Evolutionary conservation across 2,113 vertebrate species (phyloP).

Genomic region (Vulpes lagopus): DNA sequence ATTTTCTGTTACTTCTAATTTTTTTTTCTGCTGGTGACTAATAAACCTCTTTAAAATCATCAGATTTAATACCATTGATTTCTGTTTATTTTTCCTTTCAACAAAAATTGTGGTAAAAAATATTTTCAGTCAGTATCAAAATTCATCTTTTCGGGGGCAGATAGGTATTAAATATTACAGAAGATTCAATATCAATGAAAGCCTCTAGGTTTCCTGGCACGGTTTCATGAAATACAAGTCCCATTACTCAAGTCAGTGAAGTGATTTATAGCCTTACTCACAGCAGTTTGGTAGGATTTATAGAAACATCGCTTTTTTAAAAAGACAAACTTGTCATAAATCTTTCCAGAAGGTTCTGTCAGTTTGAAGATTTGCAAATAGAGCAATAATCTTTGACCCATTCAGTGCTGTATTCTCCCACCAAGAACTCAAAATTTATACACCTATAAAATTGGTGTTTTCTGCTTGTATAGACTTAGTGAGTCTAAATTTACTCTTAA

Average conservation of each 20-base stretch:
- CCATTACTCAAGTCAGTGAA: slow-evolving; percentile 74
- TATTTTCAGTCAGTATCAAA: slow-evolving; percentile 53
- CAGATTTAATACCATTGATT: slow-evolving; percentile 21
- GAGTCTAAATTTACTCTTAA: background rate
- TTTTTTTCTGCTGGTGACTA: slow-evolving; percentile 21
- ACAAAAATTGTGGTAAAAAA: slow-evolving; percentile 42
- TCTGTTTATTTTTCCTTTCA: slow-evolving; percentile 51
- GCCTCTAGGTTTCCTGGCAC: slow-evolving; percentile 44
- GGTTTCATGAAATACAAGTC: slow-evolving; percentile 66
- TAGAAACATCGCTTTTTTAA: slow-evolving; percentile 15
- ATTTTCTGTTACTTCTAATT: background rate
- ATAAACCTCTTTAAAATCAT: slow-evolving; percentile 58
- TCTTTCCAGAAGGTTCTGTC: slow-evolving; percentile 57
- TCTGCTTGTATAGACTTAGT: background rate
- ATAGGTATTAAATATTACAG: slow-evolving; percentile 56
- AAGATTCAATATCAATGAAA: slow-evolving; percentile 71
- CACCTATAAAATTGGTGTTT: background rate
- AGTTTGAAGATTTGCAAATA: slow-evolving; percentile 57
- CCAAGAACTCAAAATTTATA: background rate
- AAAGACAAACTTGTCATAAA: slow-evolving; percentile 58
- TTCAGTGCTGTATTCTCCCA: background rate
- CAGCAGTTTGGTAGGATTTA: slow-evolving; percentile 30
- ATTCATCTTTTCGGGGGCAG: background rate
- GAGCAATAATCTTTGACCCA: background rate
- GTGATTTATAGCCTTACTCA: slow-evolving; percentile 67